Evolutionary conservation across 2,888 invertebrate species (phyloP).

Genomic region (Auanema sp.): DNA sequence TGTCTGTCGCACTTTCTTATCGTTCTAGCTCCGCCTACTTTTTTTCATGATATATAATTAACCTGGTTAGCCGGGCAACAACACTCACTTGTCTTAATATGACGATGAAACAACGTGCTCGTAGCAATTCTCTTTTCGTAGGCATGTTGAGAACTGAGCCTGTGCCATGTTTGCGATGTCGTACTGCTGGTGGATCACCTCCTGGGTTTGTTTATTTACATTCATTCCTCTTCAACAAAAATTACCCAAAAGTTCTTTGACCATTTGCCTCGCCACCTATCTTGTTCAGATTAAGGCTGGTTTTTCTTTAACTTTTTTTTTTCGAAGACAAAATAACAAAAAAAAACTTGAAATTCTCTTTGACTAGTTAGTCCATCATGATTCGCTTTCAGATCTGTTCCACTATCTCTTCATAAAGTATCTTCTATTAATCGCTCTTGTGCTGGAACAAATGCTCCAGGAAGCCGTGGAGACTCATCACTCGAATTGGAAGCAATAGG

Average conservation of each 20-base stretch:
- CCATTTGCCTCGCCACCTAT: background rate
- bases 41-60: no score
- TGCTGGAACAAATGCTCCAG: slow-evolving; percentile 37
- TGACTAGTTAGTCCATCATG: background rate
- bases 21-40: no score
- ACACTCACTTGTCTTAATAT: slow-evolving; percentile 10
- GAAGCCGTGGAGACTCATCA: slow-evolving; percentile 40
- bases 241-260: background rate
- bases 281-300: background rate
- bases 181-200: slow-evolving; percentile 31
- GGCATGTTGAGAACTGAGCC: slow-evolving; percentile 41
- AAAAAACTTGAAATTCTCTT: slow-evolving; percentile 2
- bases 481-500: slow-evolving; percentile 58
- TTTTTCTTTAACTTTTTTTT: slow-evolving; percentile 4
- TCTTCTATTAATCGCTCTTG: slow-evolving; percentile 49
- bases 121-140: slow-evolving; percentile 28
- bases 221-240: background rate
- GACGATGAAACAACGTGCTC: slow-evolving; percentile 21
- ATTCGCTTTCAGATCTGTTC: slow-evolving; percentile 47
- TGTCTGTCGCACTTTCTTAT: no score
- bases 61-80: background rate
- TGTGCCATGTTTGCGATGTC: slow-evolving; percentile 42
- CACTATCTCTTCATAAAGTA: slow-evolving; percentile 56
- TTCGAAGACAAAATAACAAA: background rate
- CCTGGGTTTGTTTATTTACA: slow-evolving; percentile 32